Evolutionary conservation across 2,888 invertebrate species (phyloP), one percentile per base, ranked within the genome.

Genomic region (Dasysyrphus tricinctus): DNA sequence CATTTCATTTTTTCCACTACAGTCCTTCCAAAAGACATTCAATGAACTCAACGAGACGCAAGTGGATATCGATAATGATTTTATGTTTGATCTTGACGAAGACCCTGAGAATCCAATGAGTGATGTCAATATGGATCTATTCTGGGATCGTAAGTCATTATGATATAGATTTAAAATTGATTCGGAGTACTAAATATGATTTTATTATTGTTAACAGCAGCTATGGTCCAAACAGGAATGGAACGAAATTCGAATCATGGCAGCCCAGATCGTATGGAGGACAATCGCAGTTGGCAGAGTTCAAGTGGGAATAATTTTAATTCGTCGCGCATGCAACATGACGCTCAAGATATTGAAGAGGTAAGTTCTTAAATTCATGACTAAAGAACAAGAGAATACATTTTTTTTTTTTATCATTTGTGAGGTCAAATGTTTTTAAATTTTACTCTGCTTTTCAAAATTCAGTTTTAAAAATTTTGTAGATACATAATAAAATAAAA

Each of bases 1-100:
- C 5, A 37, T 14, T 56, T 16, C 0, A 4, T 19, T 57, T 88
- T 82, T 75, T 80, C 14, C 24, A 51, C 24, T 91, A 37, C 90
- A 95, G 94, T 96, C 95, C 24, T 95, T 95, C 49, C 96, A 96
- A 92, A 95, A 95, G 61, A 95, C 95, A 75, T 96, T 96, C 92
- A 94, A 94, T 91, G 95, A 95, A 90, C 94, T 95, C 37, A 92
- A 92, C 79, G 92, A 92, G 72, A 91, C 92, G 11, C 92, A 91
- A 84, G 92, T 91, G 29, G 96, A 95, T 89, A 92, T 94, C 56
- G 96, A 96, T 88, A 94, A 94, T 88, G 95, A 95, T 89, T 93
- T 96, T 63, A 94, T 96, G 88, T 94, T 94, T 56, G 95, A 94
- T 57, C 93, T 95, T 88, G 93, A 94, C 79, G 94, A 94, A 83